Evolutionary conservation across 2,113 vertebrate species (phyloP).

Genomic region (Oostethus manadensis): DNA sequence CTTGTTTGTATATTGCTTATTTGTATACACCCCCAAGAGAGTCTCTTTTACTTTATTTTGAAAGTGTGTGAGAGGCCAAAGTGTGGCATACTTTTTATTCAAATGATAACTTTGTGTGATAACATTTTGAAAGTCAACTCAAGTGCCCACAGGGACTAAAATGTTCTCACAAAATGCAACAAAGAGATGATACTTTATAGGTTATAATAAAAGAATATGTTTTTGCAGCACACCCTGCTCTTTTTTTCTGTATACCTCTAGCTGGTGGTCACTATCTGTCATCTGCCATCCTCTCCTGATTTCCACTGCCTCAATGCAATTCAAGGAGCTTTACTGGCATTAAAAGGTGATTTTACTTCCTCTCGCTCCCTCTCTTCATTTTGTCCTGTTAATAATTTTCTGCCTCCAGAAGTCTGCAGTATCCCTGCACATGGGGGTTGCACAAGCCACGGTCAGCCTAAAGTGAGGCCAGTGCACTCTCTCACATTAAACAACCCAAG

Average conservation of each 20-base stretch:
- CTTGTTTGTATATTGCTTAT: conserved; percentile 22
- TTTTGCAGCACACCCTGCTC: background rate
- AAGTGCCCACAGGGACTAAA: background rate
- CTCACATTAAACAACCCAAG: conserved; percentile 25
- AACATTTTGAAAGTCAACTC: background rate
- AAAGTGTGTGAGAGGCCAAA: background rate
- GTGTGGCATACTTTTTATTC: background rate
- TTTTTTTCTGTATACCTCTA: conserved; percentile 39
- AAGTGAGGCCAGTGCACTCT: conserved; percentile 4
- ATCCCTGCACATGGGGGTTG: conserved; percentile 2
- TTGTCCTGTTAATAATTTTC: conserved; percentile 44
- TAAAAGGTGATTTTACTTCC: conserved; percentile 57
- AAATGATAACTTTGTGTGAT: background rate
- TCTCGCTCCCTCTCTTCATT: conserved; percentile 32
- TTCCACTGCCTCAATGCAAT: conserved; percentile 56
- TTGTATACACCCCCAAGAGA: background rate
- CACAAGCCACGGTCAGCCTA: conserved; percentile 14
- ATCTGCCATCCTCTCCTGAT: conserved; percentile 44
- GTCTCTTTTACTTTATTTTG: background rate
- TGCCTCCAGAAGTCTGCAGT: conserved; percentile 26
- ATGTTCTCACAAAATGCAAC: conserved; percentile 2
- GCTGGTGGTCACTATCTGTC: conserved; percentile 59
- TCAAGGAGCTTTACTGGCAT: conserved; percentile 61
- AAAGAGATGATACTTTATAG: conserved; percentile 1
- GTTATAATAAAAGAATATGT: conserved; percentile 1